These are phyloP conservation scores for Pagetopsis macropterus DNA, from an alignment of 2,797 vertebrate genomes.

Conservation along the genomic window DNA sequence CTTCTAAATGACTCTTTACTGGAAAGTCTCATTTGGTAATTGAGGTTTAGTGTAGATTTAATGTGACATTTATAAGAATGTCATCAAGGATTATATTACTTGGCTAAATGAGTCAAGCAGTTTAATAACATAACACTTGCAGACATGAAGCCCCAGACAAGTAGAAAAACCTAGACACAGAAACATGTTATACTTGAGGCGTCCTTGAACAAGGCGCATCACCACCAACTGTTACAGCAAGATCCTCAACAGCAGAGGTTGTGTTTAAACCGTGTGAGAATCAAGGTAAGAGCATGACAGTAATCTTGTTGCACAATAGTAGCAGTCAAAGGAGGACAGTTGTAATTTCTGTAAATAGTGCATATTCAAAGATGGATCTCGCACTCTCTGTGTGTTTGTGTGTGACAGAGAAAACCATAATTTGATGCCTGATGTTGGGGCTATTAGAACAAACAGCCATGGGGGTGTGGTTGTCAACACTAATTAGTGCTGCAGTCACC, in stretches of 20 bases:
- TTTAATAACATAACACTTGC: neutral
- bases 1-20: neutral
- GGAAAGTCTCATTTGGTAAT: neutral
- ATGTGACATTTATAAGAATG: neutral
- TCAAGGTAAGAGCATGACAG: conserved; percentile 11
- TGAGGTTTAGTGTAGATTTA: neutral
- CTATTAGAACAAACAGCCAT: conserved; percentile 84
- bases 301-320: conserved; percentile 14
- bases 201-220: conserved; percentile 22
- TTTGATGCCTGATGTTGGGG: conserved; percentile 81
- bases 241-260: conserved; percentile 16
- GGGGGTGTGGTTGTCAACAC: conserved; percentile 86
- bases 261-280: neutral
- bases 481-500: conserved; percentile 81
- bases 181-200: conserved; percentile 6
- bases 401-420: conserved; percentile 53
- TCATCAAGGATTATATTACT: neutral
- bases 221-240: conserved; percentile 6
- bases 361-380: neutral
- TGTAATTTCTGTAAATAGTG: conserved; percentile 10
- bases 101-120: neutral
- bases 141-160: neutral
- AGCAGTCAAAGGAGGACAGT: conserved; percentile 1
- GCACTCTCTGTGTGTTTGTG: neutral
- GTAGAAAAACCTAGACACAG: neutral